phyloP scores from a whole-genome alignment of 2,888 invertebrate genomes.

The Hartigia nigra region DNA sequence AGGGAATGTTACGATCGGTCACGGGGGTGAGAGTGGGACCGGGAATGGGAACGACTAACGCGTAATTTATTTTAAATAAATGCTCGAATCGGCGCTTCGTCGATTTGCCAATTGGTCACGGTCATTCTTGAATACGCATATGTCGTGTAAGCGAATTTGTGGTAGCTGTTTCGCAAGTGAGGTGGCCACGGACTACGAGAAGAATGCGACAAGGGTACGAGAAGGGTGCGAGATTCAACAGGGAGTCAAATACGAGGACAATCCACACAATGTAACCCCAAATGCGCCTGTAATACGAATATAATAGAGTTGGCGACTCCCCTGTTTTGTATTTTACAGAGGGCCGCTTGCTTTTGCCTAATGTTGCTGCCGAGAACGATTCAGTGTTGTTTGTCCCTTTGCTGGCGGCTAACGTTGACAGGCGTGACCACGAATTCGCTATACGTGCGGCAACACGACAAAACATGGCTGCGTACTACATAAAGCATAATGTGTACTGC shows the following conservation, averaged over 20 bases:
- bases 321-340: constrained; percentile 31
- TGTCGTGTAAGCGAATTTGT: neutral
- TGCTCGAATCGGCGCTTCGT: constrained; percentile 21
- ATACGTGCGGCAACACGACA: too few relatives aligned
- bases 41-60: constrained; percentile 24
- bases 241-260: constrained; percentile 25
- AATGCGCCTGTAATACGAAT: constrained; percentile 53
- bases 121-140: constrained; percentile 35
- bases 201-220: constrained; percentile 15
- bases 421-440: constrained; percentile 52
- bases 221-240: constrained; percentile 25
- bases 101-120: constrained; percentile 48
- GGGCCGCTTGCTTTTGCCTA: too few relatives aligned
- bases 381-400: too few relatives aligned
- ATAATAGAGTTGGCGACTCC: constrained; percentile 49
- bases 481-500: too few relatives aligned
- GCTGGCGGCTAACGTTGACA: constrained; percentile 26
- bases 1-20: constrained; percentile 2
- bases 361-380: too few relatives aligned
- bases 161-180: constrained; percentile 1
- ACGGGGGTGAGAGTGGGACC: constrained; percentile 14
- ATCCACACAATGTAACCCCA: constrained; percentile 42
- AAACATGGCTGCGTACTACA: too few relatives aligned
- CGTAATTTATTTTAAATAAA: constrained; percentile 53
- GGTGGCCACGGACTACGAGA: neutral